These are phyloP conservation scores for Antidorcas marsupialis DNA, from an alignment of 2,113 vertebrate species.

Conservation along the genomic window DNA sequence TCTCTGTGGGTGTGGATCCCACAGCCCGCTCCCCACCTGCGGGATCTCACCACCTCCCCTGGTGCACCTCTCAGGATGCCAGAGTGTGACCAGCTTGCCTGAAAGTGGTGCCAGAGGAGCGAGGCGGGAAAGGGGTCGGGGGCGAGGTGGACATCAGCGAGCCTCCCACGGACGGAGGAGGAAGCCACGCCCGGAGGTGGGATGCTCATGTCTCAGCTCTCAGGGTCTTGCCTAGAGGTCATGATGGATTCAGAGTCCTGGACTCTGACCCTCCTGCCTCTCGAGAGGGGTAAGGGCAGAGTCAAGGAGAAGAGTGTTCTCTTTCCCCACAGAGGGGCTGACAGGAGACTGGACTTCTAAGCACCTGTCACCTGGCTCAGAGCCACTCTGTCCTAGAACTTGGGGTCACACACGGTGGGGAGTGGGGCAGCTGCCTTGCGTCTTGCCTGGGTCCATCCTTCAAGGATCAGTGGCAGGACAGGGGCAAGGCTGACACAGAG, in stretches of 20 bases:
- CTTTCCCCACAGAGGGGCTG: not conserved
- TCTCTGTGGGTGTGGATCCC: not conserved
- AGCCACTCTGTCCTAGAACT: not conserved
- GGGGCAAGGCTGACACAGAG: accelerated
- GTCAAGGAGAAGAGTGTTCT: not conserved
- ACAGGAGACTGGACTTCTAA: not conserved
- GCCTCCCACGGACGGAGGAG: not conserved
- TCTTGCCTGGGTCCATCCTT: not conserved
- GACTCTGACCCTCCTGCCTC: not conserved
- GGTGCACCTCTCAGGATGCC: not conserved
- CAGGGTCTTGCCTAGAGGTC: not conserved
- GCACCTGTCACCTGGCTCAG: not conserved
- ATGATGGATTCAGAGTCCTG: not conserved
- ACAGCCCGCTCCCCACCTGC: accelerated
- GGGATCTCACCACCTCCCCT: not conserved
- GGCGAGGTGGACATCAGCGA: not conserved
- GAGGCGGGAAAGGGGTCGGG: accelerated
- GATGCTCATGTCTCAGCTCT: accelerated
- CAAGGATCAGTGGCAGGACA: too few relatives aligned
- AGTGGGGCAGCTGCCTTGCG: not conserved
- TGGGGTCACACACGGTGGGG: not conserved
- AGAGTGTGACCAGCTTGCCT: not conserved
- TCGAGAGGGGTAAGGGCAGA: not conserved
- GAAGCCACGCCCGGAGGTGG: accelerated
- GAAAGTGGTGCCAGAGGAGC: not conserved